Conservation (phyloP, 2,888 invertebrate genomes). For the Oxycera nigricornis region DNA sequence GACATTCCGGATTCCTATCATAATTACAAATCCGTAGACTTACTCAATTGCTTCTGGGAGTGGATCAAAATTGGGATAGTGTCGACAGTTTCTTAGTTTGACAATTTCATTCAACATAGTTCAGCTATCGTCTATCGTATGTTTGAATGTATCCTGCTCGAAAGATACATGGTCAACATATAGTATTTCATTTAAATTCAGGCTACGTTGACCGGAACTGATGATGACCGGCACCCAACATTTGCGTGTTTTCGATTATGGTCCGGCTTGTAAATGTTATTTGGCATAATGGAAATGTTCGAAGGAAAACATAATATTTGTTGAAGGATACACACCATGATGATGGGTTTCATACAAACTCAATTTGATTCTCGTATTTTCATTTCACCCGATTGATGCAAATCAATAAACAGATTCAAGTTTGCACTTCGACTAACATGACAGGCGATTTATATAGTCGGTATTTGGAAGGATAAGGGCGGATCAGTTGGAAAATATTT, state of each 20-base stretch:
- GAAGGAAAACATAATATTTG: constrained; percentile 32
- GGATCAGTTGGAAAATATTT: too few species aligned
- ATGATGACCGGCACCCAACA: constrained; percentile 3
- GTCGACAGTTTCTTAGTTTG: constrained; percentile 34
- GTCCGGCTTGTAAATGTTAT: constrained; percentile 25
- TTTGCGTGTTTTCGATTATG: constrained; percentile 32
- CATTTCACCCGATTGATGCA: constrained; percentile 20
- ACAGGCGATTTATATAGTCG: too few species aligned
- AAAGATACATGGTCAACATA: background rate
- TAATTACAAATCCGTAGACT: constrained; percentile 33
- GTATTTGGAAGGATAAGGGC: too few species aligned
- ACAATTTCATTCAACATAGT: background rate
- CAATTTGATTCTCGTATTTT: constrained; percentile 10
- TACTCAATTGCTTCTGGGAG: constrained; percentile 20
- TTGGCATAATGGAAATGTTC: constrained; percentile 31
- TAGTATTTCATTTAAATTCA: constrained; percentile 29
- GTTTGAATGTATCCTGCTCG: background rate
- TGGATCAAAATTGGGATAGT: constrained; percentile 27
- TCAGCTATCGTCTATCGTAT: background rate
- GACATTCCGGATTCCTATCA: constrained; percentile 34
- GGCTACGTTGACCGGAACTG: constrained; percentile 16
- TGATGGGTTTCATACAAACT: background rate
- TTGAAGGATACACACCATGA: background rate
- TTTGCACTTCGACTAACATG: constrained; percentile 44
- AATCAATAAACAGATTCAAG: constrained; percentile 38